These are phyloP conservation scores for Trichacis sp. DNA, from an alignment of 2,888 invertebrate species.

Conservation along the genomic window DNA sequence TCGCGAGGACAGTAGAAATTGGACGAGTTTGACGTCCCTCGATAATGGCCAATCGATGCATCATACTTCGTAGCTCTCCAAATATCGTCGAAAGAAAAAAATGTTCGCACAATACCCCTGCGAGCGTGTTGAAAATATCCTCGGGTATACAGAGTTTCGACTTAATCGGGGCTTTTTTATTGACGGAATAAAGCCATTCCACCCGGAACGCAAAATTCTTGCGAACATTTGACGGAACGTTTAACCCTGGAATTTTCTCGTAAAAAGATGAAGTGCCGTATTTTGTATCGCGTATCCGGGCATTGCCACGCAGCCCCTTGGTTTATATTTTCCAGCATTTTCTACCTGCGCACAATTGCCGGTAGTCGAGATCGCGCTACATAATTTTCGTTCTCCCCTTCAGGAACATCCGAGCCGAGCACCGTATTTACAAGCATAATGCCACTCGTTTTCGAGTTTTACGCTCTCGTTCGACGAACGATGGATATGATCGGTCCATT, in stretches of 20 bases:
- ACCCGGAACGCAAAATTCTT: conserved; percentile 23
- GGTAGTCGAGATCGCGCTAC: conserved; percentile 29
- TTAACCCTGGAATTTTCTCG: conserved; percentile 44
- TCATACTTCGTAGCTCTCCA: too few species aligned
- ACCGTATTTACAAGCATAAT: conserved; percentile 41
- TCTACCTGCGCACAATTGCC: conserved; percentile 21
- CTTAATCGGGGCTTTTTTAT: conserved; percentile 39
- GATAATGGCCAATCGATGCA: too few species aligned
- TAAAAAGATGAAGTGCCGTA: conserved; percentile 40
- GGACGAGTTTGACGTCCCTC: too few species aligned
- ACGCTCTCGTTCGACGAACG: conserved; percentile 37
- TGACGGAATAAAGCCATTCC: conserved; percentile 38
- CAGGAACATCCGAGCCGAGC: conserved; percentile 35
- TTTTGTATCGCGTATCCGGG: conserved; percentile 27
- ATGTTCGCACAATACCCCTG: too few species aligned
- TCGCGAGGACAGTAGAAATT: too few species aligned
- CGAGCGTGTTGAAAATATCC: too few species aligned
- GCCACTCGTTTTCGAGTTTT: conserved; percentile 42
- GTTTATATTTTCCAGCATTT: conserved; percentile 39
- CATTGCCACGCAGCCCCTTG: conserved; percentile 22
- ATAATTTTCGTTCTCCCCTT: conserved; percentile 39
- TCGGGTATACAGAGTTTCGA: not conserved
- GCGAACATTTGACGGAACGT: conserved; percentile 59
- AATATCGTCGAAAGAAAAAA: too few species aligned
- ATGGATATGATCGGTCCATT: conserved; percentile 38